Base-by-base conservation (phyloP, 2,113 vertebrate genomes). In the Pollimyrus isidori region DNA sequence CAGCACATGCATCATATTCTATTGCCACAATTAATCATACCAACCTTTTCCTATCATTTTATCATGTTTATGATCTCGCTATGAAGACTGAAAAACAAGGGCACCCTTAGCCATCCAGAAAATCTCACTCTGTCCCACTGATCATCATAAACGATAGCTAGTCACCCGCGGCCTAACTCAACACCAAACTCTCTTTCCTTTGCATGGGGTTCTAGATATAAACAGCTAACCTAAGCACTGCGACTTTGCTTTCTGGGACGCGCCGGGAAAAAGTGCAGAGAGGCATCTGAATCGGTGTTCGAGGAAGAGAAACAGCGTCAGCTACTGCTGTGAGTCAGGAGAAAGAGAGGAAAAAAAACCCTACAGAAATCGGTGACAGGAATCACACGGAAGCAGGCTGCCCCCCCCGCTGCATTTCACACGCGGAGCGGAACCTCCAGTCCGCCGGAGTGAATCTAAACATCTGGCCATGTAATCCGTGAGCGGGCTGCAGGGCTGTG, bases 361-460 rank as follows among this genome's bases (percentile, higher is more conserved):
- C 39, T 0, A 42, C 39, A 49, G 88, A 52, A 4, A 86, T 48
- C 46, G n/a, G 42, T 69, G n/a, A 49, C 76, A 26, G 45, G 5
- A 84, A 26, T 83, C 19, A 65, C 30, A 49, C 4, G 3, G 73
- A 80, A 80, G 30, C 35, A 5, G 73, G 35, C 35, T 76, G 35
- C 42, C 7, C 80, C 42, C 19, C 21, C 58, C 88, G 82, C 87
- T 35, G 58, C 45, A 62, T 87, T 89, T 88, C 82, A 82, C 50
- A 89, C n/a, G 5, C 30, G 23, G 69, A 49, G 13, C 45, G 13
- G 82, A 89, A 84, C 39, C 73, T 39, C 35, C 73, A 87, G 26
- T 80, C 87, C 35, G 69, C 82, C 49, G 58, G 89, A 62, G 50
- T 76, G 15, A 21, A 86, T 82, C 10, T 46, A 48, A 90, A 56